Conservation (phyloP, 2,888 invertebrate species). For the Sylvicola cinctus region DNA sequence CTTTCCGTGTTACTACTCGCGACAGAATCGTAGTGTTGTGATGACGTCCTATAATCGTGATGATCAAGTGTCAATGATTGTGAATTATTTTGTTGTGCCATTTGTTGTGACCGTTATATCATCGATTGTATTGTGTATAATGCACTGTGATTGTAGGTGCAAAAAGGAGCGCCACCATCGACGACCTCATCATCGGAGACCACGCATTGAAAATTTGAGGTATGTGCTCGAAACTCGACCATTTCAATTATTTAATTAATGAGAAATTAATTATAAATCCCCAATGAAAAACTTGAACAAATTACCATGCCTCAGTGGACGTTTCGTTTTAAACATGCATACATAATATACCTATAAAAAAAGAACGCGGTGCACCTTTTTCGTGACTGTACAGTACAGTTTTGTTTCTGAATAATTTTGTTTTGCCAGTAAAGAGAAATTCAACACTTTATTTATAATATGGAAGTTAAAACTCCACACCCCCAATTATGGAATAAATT, state of each 20-base stretch:
- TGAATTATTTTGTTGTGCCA: constrained; percentile 66
- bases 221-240: constrained; percentile 15
- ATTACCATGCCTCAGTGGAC: too few relatives aligned
- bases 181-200: constrained; percentile 33
- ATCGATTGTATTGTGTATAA: constrained; percentile 63
- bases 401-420: too few relatives aligned
- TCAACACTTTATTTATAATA: too few relatives aligned
- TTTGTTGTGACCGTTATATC: constrained; percentile 68
- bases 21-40: constrained; percentile 63
- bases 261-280: not conserved
- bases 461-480: too few relatives aligned
- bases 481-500: too few relatives aligned
- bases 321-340: too few relatives aligned
- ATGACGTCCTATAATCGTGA: constrained; percentile 66
- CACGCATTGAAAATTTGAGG: constrained; percentile 35
- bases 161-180: constrained; percentile 42
- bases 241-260: not conserved
- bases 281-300: too few relatives aligned
- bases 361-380: too few relatives aligned
- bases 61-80: constrained; percentile 61
- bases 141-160: constrained; percentile 71
- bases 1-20: constrained; percentile 75
- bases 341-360: too few relatives aligned
- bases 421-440: too few relatives aligned
- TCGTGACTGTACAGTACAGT: too few relatives aligned